These are phyloP conservation scores for Aphaenogaster floridana DNA, from an alignment of 1,140 invertebrate species.

Conservation along the genomic window DNA sequence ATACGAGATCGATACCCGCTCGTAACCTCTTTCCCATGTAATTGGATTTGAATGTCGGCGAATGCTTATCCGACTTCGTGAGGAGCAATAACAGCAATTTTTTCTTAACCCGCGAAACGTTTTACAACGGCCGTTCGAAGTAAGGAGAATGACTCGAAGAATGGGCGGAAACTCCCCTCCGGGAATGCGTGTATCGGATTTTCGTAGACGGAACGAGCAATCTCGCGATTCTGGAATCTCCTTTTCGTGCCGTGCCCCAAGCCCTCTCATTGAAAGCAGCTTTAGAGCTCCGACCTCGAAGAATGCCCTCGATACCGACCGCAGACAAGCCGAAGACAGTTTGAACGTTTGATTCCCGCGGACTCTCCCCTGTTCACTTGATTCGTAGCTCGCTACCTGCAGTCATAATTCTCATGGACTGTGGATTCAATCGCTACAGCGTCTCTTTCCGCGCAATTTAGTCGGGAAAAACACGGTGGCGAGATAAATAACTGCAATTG, in stretches of 20 bases:
- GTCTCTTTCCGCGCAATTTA: constrained; percentile 29
- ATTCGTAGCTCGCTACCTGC: not conserved
- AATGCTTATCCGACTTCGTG: constrained; percentile 25
- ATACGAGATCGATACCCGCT: constrained; percentile 22
- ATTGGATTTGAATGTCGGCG: constrained; percentile 33
- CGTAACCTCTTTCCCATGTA: not conserved
- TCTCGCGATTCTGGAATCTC: constrained; percentile 57
- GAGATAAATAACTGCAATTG: constrained; percentile 22
- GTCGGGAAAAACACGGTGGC: constrained; percentile 1
- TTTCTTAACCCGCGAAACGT: constrained; percentile 46
- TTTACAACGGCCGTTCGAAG: constrained; percentile 42
- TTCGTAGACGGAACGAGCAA: constrained; percentile 69
- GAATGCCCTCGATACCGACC: constrained; percentile 67
- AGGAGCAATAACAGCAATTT: constrained; percentile 62
- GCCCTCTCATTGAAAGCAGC: constrained; percentile 47
- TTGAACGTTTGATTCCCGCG: constrained; percentile 36
- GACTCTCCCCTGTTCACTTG: constrained; percentile 9
- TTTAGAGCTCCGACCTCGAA: constrained; percentile 58
- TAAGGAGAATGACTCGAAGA: constrained; percentile 36
- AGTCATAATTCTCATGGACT: constrained; percentile 39
- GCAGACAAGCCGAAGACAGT: constrained; percentile 51
- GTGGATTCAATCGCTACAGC: constrained; percentile 62
- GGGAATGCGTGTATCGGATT: constrained; percentile 72
- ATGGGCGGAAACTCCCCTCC: not conserved
- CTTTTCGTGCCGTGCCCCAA: constrained; percentile 30